phyloP scores from a whole-genome alignment of 2,797 vertebrate species.

The Gobionotothen gibberifrons region DNA sequence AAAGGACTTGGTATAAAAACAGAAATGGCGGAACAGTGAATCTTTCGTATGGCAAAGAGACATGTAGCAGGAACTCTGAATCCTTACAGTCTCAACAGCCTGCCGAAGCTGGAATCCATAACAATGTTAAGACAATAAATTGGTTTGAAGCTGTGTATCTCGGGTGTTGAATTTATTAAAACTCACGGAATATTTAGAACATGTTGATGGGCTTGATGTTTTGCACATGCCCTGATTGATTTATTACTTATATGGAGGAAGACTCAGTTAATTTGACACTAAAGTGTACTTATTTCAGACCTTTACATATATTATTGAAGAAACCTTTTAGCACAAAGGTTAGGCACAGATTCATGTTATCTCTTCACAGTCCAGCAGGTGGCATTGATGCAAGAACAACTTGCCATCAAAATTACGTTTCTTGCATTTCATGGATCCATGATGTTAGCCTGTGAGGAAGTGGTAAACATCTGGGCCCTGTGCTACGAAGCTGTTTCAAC shows the following conservation, averaged over 20 bases:
- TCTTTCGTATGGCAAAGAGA: not conserved
- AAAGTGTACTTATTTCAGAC: not conserved
- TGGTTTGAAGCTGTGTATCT: not conserved
- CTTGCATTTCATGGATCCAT: too few species aligned
- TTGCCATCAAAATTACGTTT: too few species aligned
- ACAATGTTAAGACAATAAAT: constrained; percentile 15
- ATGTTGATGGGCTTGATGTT: not conserved
- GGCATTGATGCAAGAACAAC: too few species aligned
- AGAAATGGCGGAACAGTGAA: not conserved
- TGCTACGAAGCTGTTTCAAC: too few species aligned
- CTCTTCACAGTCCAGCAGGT: not conserved
- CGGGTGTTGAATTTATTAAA: not conserved
- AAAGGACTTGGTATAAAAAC: not conserved
- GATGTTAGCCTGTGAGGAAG: too few species aligned
- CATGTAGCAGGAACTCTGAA: not conserved
- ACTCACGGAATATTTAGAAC: not conserved
- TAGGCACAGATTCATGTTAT: not conserved
- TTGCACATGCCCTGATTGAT: not conserved
- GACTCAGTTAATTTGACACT: not conserved
- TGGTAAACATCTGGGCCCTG: too few species aligned
- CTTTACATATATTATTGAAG: not conserved
- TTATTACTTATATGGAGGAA: rapidly evolving
- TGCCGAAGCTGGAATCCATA: not conserved
- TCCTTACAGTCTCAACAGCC: not conserved
- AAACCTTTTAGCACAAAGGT: not conserved